Conservation (phyloP, 2,888 invertebrate genomes). For the Platycnemis pennipes region DNA sequence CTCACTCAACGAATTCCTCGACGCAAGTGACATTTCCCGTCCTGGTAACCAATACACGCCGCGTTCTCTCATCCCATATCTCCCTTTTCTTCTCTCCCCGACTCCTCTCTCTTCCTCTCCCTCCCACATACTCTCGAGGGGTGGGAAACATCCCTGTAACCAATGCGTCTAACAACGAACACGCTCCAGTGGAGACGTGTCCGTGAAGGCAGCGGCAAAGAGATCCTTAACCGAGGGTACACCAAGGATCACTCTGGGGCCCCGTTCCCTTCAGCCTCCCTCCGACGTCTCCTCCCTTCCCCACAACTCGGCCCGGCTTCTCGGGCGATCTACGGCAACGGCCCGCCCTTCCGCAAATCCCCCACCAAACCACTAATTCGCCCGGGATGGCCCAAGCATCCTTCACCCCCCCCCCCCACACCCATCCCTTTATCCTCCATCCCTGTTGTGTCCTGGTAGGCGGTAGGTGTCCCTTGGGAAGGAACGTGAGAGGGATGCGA, state of each 20-base stretch:
- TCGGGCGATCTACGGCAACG: background rate
- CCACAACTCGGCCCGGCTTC: background rate
- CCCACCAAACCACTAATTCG: slow-evolving; percentile 21
- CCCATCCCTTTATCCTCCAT: background rate
- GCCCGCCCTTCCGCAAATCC: background rate
- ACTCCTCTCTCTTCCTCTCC: background rate
- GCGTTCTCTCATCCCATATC: background rate
- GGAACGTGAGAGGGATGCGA: background rate
- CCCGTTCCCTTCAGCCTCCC: background rate
- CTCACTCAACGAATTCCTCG: slow-evolving; percentile 14
- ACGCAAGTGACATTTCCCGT: slow-evolving; percentile 39
- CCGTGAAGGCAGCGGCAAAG: slow-evolving; percentile 3
- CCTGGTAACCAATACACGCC: background rate
- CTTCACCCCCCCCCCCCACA: background rate
- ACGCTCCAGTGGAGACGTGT: slow-evolving; percentile 16
- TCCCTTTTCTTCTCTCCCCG: background rate
- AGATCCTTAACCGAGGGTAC: slow-evolving; percentile 24
- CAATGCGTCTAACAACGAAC: background rate
- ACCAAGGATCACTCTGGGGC: background rate
- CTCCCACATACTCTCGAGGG: background rate
- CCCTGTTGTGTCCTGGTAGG: background rate
- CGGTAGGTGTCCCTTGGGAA: background rate
- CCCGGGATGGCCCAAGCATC: background rate
- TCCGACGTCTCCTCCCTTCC: background rate
- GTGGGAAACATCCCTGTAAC: background rate